Evolutionary conservation across 2,888 invertebrate species (phyloP).

Genomic region (Tridacna gigas): DNA sequence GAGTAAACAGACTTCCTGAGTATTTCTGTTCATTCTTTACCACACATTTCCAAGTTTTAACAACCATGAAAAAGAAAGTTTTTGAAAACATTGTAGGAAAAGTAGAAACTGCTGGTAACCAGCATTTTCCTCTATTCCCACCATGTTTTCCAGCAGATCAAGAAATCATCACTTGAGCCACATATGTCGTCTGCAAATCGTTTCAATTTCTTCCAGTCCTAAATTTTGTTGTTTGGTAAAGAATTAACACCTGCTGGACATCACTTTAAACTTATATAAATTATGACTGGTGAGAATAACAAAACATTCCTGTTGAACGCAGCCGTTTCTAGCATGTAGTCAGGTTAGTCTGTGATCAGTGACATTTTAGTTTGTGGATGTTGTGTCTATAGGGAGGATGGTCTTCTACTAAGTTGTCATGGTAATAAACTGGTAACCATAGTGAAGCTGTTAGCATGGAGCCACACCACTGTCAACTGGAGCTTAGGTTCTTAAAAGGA

Average conservation of each 20-base stretch:
- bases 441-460: constrained; percentile 33
- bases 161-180: not conserved
- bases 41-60: no score
- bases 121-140: not conserved
- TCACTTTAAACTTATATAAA: no score
- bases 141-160: not conserved
- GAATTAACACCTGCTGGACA: no score
- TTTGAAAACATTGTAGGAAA: not conserved
- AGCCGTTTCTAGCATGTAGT: no score
- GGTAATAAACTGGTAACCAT: constrained; percentile 1
- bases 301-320: no score
- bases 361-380: not conserved
- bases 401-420: constrained; percentile 6
- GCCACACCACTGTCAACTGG: constrained; percentile 23
- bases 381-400: not conserved
- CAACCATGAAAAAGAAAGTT: no score
- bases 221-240: no score
- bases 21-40: no score
- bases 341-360: constrained; percentile 19
- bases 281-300: no score
- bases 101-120: not conserved
- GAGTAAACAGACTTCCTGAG: no score
- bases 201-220: no score
- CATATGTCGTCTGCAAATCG: no score
- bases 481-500: constrained; percentile 22